A percentile compares a stretch with the other conserved stretches of the same genome.
These are phyloP conservation scores for Motacilla alba DNA, from an alignment of 2,113 vertebrate genomes.

Conservation along the genomic window DNA sequence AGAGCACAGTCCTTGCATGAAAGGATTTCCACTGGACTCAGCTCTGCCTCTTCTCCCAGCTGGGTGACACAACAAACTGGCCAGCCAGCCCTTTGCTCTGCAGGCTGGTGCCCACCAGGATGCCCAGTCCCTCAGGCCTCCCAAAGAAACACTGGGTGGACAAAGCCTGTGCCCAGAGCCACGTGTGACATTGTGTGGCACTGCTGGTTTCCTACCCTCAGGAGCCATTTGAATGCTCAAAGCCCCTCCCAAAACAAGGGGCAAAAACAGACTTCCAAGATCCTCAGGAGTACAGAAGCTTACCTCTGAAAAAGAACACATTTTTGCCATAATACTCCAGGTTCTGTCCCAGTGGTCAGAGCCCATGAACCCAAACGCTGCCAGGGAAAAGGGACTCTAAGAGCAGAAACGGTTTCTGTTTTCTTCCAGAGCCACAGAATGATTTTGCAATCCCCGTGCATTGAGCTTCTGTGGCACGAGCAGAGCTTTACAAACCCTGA, in stretches of 20 bases:
- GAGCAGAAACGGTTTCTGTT: not conserved
- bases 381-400: not conserved
- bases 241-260: not conserved
- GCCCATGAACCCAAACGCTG: not conserved
- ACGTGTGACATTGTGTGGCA: not conserved
- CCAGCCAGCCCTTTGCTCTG: not conserved
- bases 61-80: not conserved
- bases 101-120: not conserved
- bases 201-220: not conserved
- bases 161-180: not conserved
- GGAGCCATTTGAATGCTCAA: not conserved
- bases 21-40: not conserved
- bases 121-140: not conserved
- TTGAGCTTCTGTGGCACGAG: not conserved
- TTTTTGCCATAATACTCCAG: not conserved
- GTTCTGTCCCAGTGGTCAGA: not conserved
- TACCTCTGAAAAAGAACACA: not conserved
- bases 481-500: fast-evolving
- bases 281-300: not conserved
- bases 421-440: not conserved
- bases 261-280: not conserved
- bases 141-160: fast-evolving
- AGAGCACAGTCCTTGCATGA: not conserved
- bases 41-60: not conserved
- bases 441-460: not conserved